phyloP scores from a whole-genome alignment of 2,113 vertebrate genomes.

The Entomyzon cyanotis region DNA sequence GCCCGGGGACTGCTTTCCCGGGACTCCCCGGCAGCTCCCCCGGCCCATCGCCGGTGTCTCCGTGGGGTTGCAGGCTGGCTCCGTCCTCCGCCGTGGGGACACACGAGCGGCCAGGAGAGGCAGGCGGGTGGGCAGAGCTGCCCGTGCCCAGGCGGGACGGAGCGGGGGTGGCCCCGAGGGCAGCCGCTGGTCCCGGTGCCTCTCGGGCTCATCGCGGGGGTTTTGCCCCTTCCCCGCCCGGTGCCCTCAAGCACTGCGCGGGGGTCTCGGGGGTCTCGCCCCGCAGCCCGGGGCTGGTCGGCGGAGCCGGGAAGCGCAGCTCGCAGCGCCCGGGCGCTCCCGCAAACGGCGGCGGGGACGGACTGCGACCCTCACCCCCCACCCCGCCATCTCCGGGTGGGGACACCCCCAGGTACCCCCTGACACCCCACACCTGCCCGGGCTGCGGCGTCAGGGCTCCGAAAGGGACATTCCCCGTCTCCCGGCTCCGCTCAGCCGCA shows the following conservation, averaged over 20 bases:
- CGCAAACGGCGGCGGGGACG: neutral
- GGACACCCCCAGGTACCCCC: neutral
- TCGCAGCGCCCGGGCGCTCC: neutral
- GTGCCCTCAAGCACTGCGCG: too few relatives aligned
- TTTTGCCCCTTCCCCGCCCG: neutral
- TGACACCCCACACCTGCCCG: neutral
- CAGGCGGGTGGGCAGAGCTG: neutral
- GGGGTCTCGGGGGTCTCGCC: neutral
- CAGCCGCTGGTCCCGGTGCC: too few relatives aligned
- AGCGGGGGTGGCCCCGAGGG: neutral
- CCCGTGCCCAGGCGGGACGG: neutral
- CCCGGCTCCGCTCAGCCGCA: neutral
- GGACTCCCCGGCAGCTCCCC: neutral
- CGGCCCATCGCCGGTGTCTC: neutral
- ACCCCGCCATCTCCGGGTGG: neutral
- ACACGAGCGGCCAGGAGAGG: rapidly evolving
- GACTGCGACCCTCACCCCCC: neutral
- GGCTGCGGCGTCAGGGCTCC: neutral
- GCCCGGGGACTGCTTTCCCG: neutral
- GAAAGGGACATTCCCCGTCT: rapidly evolving
- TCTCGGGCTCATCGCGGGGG: rapidly evolving
- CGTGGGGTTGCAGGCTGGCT: neutral
- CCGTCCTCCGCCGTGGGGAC: neutral
- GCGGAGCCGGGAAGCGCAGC: neutral
- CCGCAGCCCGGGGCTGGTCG: neutral